Evolutionary conservation across 2,888 invertebrate species (phyloP), one percentile per base, ranked within the genome.

Genomic region (Hypsopygia costalis): DNA sequence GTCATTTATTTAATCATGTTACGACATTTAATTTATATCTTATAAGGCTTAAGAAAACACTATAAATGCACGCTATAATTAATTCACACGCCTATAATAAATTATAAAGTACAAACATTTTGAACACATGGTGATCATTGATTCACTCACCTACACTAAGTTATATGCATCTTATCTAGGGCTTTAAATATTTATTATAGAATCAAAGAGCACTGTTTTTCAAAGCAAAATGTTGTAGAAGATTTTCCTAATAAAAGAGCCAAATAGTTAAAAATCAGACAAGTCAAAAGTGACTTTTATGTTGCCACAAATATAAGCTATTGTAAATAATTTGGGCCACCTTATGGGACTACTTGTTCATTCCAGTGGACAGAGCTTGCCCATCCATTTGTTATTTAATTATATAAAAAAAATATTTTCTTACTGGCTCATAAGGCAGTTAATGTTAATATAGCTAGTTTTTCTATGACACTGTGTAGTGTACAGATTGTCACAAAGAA

Each of bases 381-480:
- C 61, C 69, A 72, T 72, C 74, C 73, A 67, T 62, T 79, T 81
- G 78, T 79, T 82, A 62, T 69, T 67, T 80, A 81, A 72, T 79
- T 77, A 47, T 76, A 74, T n/a, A n/a, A n/a, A 78, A 71, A 49
- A 67, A 72, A 64, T 81, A 77, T 79, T 81, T 76, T 78, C 74
- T 55, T 76, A 79, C 62, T 62, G 62, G 52, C 56, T 69, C 66
- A 61, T 51, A 48, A 35, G 49, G 62, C 56, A 63, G 62, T 68
- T 62, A 47, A 60, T 56, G 57, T 57, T 61, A 39, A 44, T 35
- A 41, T 53, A 62, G 45, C 57, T 74, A 70, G 69, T 64, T 60
- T 76, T 73, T 65, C 62, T 69, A 67, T 51, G 55, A 61, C 58
- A 57, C 52, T 58, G 46, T 58, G 46, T 51, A 56, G 48, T 22